phyloP scores from a whole-genome alignment of 2,797 vertebrate species.

The Echiichthys vipera region DNA sequence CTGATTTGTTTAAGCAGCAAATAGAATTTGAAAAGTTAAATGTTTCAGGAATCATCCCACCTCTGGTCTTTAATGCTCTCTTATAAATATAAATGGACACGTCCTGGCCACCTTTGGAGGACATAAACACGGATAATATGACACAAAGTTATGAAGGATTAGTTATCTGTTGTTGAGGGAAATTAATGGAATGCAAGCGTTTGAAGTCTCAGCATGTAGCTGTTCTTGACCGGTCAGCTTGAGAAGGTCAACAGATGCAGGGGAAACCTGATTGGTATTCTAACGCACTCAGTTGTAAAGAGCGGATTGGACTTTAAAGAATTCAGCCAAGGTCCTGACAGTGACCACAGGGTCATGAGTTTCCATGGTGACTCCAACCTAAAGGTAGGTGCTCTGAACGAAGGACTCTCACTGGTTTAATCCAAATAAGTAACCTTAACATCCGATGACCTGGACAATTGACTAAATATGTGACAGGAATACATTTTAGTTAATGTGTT shows the following conservation, averaged over 20 bases:
- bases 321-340: slow-evolving; percentile 57
- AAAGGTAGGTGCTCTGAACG: not conserved
- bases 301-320: slow-evolving; percentile 47
- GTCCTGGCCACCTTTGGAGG: not conserved
- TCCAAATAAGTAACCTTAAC: not conserved
- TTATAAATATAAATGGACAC: not conserved
- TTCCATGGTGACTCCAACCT: slow-evolving; percentile 23
- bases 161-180: slow-evolving; percentile 32
- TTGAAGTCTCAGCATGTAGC: slow-evolving; percentile 44
- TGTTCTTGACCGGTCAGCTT: slow-evolving; percentile 42
- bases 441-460: not conserved
- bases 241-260: slow-evolving; percentile 55
- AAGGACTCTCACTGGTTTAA: slow-evolving; percentile 3
- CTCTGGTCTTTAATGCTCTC: not conserved
- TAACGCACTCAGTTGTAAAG: slow-evolving; percentile 49
- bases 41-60: not conserved
- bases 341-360: slow-evolving; percentile 45
- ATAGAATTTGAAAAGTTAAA: not conserved
- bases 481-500: not conserved
- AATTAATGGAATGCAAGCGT: slow-evolving; percentile 30
- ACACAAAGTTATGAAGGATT: not conserved
- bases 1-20: slow-evolving; percentile 1
- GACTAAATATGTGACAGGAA: not conserved
- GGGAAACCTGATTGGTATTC: slow-evolving; percentile 53
- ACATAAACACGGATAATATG: not conserved